phyloP scores from a whole-genome alignment of 2,113 vertebrate genomes.

The Hippocampus abdominalis region DNA sequence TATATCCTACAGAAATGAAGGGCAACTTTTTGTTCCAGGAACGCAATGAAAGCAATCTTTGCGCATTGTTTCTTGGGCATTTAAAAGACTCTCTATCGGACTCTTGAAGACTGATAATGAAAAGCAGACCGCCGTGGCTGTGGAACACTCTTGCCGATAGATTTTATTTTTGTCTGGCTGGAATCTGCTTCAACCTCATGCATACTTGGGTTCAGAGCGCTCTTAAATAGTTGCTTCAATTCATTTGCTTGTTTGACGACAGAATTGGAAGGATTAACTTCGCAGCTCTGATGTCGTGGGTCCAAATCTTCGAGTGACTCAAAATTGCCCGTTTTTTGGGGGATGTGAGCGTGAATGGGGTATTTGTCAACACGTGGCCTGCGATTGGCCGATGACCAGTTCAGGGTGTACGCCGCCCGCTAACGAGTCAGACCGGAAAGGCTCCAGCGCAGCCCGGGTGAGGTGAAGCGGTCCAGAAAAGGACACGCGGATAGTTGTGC shows the following conservation, averaged over 20 bases:
- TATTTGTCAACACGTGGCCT: too few species aligned
- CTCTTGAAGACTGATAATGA: conserved; percentile 48
- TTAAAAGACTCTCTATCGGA: conserved; percentile 48
- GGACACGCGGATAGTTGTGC: background rate
- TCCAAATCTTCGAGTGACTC: too few species aligned
- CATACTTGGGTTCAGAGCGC: background rate
- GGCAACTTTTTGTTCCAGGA: background rate
- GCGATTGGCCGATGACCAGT: too few species aligned
- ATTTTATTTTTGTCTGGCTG: conserved; percentile 36
- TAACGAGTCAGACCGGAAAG: too few species aligned
- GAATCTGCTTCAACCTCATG: conserved; percentile 22
- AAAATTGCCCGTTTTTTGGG: too few species aligned
- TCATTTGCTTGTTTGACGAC: background rate
- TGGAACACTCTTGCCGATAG: conserved; percentile 39
- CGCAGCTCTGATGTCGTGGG: too few species aligned
- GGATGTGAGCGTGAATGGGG: too few species aligned
- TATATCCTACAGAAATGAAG: too few species aligned
- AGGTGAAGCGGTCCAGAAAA: conserved; percentile 58
- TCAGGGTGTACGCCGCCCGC: too few species aligned
- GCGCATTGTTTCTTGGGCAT: conserved; percentile 24
- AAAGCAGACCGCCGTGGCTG: conserved; percentile 55
- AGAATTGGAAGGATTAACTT: too few species aligned
- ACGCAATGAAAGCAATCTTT: background rate
- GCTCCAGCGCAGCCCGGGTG: conserved; percentile 19
- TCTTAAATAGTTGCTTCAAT: conserved; percentile 34